These are phyloP conservation scores for Alviniconcha marisindica DNA, from an alignment of 1,140 invertebrate genomes.

Conservation along the genomic window DNA sequence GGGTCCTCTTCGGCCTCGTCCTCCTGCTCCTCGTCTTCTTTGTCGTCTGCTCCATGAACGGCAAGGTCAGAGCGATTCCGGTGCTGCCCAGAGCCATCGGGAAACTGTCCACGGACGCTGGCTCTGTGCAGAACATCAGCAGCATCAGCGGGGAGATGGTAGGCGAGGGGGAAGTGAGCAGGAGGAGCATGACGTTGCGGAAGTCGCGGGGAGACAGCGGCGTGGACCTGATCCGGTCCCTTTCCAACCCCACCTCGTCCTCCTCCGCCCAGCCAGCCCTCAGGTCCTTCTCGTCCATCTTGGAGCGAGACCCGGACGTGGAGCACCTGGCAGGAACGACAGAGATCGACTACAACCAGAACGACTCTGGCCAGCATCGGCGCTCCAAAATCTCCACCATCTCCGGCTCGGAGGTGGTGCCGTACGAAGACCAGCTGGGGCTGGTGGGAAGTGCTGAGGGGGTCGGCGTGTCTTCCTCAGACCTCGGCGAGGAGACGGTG, in stretches of 20 bases:
- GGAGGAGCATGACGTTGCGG: neutral
- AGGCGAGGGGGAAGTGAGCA: neutral
- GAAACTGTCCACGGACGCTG: neutral
- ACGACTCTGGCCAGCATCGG: neutral
- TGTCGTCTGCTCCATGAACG: neutral
- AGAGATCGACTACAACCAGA: neutral
- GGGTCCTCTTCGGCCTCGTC: slow-evolving; percentile 19
- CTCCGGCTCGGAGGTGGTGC: slow-evolving; percentile 1
- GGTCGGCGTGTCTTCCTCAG: too few species aligned
- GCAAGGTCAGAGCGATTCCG: neutral
- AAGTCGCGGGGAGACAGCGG: neutral
- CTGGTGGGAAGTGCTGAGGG: neutral
- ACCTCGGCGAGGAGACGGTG: slow-evolving; percentile 8
- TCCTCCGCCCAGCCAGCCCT: neutral
- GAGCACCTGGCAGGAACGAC: neutral
- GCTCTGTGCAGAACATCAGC: too few species aligned
- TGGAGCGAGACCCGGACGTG: neutral
- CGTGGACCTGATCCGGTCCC: slow-evolving; percentile 8
- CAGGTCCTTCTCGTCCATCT: neutral
- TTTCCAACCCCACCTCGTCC: neutral
- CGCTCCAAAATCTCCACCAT: neutral
- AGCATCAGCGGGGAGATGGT: too few species aligned
- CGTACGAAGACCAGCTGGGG: neutral
- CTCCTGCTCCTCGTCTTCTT: slow-evolving; percentile 21
- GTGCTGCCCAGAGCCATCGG: slow-evolving; percentile 26